A percentile compares a stretch with the other conserved stretches of the same genome.
These are phyloP conservation scores for Phyllotreta striolata DNA, from an alignment of 2,888 invertebrate species.

Conservation along the genomic window DNA sequence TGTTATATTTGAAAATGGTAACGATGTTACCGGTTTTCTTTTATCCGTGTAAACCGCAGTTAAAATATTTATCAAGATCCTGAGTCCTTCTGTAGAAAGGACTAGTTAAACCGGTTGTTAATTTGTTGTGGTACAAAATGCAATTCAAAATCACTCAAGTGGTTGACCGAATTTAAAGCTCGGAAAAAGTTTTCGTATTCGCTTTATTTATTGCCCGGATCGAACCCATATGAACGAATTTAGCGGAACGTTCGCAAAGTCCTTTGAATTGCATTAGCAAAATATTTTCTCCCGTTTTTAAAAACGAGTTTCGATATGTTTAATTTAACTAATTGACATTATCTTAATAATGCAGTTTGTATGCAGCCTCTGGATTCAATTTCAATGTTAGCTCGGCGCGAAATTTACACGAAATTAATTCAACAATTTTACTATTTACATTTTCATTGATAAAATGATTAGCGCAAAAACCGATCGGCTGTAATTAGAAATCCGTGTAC, in stretches of 20 bases:
- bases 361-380: conserved; percentile 25
- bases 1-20: conserved; percentile 18
- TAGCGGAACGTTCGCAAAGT: no score
- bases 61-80: conserved; percentile 34
- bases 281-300: no score
- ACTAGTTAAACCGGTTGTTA: conserved; percentile 44
- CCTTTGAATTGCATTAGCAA: no score
- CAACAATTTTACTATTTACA: conserved; percentile 20
- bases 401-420: conserved; percentile 25
- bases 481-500: conserved; percentile 8
- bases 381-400: conserved; percentile 22
- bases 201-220: no score
- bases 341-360: conserved; percentile 27
- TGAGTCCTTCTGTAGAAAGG: conserved; percentile 33
- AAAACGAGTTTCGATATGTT: neutral
- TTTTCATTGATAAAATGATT: conserved; percentile 17
- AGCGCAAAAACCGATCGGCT: neutral
- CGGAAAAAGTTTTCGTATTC: conserved; percentile 13
- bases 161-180: conserved; percentile 32
- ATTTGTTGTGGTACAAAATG: conserved; percentile 42
- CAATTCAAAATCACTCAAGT: conserved; percentile 38
- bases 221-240: no score
- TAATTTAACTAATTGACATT: conserved; percentile 31
- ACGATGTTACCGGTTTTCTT: conserved; percentile 34
- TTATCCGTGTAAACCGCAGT: conserved; percentile 25